Evolutionary conservation across 2,888 invertebrate species (phyloP), one percentile per base, ranked within the genome.

Genomic region (Dorcus parallelipipedus): DNA sequence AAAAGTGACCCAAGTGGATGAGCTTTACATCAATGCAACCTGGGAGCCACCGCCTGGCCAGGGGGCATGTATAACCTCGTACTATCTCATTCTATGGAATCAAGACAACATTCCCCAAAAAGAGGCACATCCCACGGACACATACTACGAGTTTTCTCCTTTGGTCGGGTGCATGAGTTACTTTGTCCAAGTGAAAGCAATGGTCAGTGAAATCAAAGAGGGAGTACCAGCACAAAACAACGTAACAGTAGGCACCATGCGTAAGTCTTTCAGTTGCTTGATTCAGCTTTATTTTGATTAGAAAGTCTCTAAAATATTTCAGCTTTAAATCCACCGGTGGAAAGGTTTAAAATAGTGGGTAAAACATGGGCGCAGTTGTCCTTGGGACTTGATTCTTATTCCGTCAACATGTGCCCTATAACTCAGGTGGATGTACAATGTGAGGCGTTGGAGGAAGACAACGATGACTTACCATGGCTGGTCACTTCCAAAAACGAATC

Each of bases 351-450:
- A 33, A 33, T 7, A 33, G 3, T 4, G 26, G 26, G 38, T n/a
- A 58, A 53, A 14, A 60, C 58, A 9, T 49, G 26, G 14, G 43
- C 38, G 1, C 38, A 38, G n/a, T 9, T 64, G 3, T 10, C 39
- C 26, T 63, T 61, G 26, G 47, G 14, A 9, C 33, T 58, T 9
- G 58, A 60, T n/a, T 14, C 9, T 5, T 56, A 45, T 26, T 4
- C 8, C 9, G 41, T 8, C 3, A 64, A 63, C 54, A 51, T 52
- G 55, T 64, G 64, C 26, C 9, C 9, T 1, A 55, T 60, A 42
- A 40, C 38, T 2, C 14, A 33, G 17, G 26, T 63, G 26, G 42
- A 40, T 10, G 53, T 61, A 3, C 38, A 49, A 23, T 64, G 64
- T 49, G 43, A 56, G 10, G 56, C 55, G 1, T 8, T n/a, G 14